These are phyloP conservation scores for Xestia ashworthii DNA, from an alignment of 2,888 invertebrate genomes.

Conservation along the genomic window DNA sequence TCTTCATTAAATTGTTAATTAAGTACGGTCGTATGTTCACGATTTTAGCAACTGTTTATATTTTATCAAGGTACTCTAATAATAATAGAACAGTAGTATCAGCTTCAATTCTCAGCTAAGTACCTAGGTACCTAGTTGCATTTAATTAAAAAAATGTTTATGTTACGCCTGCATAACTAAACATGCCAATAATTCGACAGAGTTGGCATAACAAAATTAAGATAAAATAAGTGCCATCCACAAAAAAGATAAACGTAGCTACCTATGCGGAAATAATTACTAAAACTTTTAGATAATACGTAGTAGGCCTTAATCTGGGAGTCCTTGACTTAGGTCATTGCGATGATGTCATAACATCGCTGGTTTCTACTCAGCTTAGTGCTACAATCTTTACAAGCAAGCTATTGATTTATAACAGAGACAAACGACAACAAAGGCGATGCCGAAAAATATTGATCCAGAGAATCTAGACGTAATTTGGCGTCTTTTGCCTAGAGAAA, in stretches of 20 bases:
- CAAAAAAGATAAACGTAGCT: not conserved
- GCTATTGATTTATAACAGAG: conserved; percentile 57
- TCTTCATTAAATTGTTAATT: not conserved
- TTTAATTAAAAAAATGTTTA: conserved; percentile 23
- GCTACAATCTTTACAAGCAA: conserved; percentile 43
- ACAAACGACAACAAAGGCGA: conserved; percentile 24
- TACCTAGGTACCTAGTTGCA: not conserved
- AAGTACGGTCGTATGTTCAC: not conserved
- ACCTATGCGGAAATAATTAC: conserved; percentile 43
- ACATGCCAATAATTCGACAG: not conserved
- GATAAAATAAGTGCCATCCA: not conserved
- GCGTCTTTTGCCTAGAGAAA: not conserved
- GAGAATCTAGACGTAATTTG: not conserved
- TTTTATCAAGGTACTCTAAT: not conserved
- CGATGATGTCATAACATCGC: conserved; percentile 75
- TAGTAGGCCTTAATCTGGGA: conserved; percentile 34
- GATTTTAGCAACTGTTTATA: not conserved
- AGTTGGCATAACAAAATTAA: conserved; percentile 7
- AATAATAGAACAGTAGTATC: not conserved
- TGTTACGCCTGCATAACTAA: not conserved
- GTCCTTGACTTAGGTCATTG: conserved; percentile 70
- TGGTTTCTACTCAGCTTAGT: conserved; percentile 26
- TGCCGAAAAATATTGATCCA: conserved; percentile 60
- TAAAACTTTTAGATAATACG: conserved; percentile 24
- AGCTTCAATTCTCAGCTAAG: not conserved